Evolutionary conservation across 2,888 invertebrate genomes (phyloP).

Genomic region (Philonicus albiceps): DNA sequence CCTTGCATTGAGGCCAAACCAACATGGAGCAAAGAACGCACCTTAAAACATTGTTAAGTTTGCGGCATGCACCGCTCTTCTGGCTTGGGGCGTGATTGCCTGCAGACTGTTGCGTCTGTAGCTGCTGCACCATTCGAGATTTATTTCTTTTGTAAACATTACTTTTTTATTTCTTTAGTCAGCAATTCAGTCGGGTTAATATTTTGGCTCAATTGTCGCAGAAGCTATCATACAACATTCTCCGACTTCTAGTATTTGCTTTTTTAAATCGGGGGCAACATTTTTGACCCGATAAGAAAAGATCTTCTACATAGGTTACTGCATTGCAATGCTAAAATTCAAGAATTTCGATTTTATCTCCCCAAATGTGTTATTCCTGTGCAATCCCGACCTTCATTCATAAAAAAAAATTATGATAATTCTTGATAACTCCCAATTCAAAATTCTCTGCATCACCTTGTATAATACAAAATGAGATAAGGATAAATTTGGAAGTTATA

Average conservation of each 20-base stretch:
- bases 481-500: no score
- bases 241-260: background rate
- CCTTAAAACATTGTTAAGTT: background rate
- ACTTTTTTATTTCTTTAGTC: background rate
- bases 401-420: no score
- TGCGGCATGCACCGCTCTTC: background rate
- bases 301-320: background rate
- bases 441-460: no score
- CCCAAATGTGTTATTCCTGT: no score
- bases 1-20: background rate
- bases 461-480: no score
- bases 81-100: background rate
- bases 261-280: background rate
- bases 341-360: background rate
- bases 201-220: background rate
- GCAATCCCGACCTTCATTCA: no score
- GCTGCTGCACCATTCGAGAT: background rate
- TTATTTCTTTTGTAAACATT: background rate
- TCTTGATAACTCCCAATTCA: no score
- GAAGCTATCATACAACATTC: background rate
- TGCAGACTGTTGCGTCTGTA: background rate
- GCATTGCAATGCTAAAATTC: background rate
- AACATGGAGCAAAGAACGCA: background rate
- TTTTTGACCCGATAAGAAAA: background rate
- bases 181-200: background rate